Evolutionary conservation across 2,113 vertebrate genomes (phyloP).

Genomic region (Boulengeromyrus knoepffleri): DNA sequence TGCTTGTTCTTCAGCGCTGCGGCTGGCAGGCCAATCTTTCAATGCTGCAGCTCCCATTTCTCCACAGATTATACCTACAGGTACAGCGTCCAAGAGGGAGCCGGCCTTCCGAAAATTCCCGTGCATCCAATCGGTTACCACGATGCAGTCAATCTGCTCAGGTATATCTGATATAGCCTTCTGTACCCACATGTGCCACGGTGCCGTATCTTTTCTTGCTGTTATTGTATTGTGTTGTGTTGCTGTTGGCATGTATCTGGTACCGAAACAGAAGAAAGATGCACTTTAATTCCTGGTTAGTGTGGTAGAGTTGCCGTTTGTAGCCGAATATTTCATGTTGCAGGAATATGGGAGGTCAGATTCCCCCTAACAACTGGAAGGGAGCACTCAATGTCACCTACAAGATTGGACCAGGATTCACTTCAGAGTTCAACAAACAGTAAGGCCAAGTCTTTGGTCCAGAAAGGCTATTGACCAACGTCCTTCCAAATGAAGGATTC

Average conservation of each 20-base stretch:
- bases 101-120: conserved; percentile 85
- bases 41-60: background rate
- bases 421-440: conserved; percentile 51
- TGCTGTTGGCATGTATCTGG: background rate
- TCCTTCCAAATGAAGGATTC: background rate
- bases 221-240: background rate
- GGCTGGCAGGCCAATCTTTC: background rate
- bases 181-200: background rate
- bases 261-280: background rate
- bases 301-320: background rate
- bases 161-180: conserved; percentile 47
- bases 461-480: background rate
- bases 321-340: background rate
- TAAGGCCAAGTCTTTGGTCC: conserved; percentile 39
- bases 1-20: background rate
- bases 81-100: conserved; percentile 61
- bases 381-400: conserved; percentile 79
- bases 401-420: conserved; percentile 80
- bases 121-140: conserved; percentile 89
- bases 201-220: background rate
- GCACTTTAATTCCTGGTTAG: background rate
- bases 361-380: conserved; percentile 78
- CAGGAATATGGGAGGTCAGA: conserved; percentile 76
- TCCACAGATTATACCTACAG: conserved; percentile 81
- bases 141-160: conserved; percentile 75